Evolutionary conservation across 2,888 invertebrate species (phyloP).

Genomic region (Polyommatus icarus): DNA sequence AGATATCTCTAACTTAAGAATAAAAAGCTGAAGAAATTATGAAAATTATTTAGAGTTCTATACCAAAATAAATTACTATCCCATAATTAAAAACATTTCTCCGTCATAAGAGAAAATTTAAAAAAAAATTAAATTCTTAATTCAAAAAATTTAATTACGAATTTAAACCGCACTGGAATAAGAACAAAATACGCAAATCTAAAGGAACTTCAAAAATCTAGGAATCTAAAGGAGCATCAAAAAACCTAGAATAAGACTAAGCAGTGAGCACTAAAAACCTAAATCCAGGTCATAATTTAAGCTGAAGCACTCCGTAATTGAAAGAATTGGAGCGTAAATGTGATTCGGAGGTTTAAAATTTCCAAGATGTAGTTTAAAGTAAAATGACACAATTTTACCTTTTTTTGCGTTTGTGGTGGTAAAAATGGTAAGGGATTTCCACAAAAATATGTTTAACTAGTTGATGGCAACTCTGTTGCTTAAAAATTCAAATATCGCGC

Average conservation of each 20-base stretch:
- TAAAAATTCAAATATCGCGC: too few relatives aligned
- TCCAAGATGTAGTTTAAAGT: background rate
- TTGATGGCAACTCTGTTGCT: too few relatives aligned
- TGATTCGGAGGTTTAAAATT: background rate
- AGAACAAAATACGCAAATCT: background rate
- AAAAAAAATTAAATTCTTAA: background rate
- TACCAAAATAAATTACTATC: too few relatives aligned
- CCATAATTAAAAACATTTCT: too few relatives aligned
- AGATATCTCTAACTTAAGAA: too few relatives aligned
- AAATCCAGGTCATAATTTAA: constrained; percentile 15
- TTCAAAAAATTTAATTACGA: background rate
- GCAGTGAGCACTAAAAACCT: background rate
- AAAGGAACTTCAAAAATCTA: background rate
- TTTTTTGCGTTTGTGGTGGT: background rate
- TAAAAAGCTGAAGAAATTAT: background rate
- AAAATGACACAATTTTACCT: background rate
- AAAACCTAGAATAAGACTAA: constrained; percentile 11
- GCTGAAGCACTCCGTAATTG: constrained; percentile 5
- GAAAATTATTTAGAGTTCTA: too few relatives aligned
- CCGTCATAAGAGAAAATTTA: too few relatives aligned
- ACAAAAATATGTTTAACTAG: too few relatives aligned
- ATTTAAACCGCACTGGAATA: background rate
- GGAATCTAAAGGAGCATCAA: background rate
- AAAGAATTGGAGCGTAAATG: constrained; percentile 7
- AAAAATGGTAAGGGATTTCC: too few relatives aligned